Conservation (phyloP, 2,113 vertebrate genomes). For the Notothenia coriiceps region DNA sequence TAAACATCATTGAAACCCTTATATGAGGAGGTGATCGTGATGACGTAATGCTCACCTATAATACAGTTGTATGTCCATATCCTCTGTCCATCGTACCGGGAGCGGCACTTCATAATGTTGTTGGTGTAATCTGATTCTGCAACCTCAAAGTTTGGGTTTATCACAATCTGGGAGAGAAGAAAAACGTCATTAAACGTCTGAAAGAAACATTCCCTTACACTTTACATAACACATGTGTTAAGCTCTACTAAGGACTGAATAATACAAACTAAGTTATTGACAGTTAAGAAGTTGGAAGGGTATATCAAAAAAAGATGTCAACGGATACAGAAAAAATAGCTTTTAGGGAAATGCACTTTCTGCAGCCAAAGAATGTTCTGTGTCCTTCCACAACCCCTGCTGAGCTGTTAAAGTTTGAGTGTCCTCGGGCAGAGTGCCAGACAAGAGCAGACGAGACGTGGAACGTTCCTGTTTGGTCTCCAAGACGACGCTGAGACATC, state of each 20-base stretch:
- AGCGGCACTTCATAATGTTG: constrained; percentile 94
- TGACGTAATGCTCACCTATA: constrained; percentile 84
- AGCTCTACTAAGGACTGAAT: neutral
- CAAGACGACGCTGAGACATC: neutral
- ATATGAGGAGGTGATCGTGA: neutral
- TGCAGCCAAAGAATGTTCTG: neutral
- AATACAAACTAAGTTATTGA: neutral
- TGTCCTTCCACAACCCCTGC: constrained; percentile 9
- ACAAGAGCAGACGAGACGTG: constrained; percentile 9
- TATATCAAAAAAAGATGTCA: neutral
- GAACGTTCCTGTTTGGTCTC: constrained; percentile 44
- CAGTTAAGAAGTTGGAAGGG: neutral
- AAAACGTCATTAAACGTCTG: neutral
- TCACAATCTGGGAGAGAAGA: constrained; percentile 85
- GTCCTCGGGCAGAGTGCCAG: neutral
- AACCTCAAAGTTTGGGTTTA: constrained; percentile 96
- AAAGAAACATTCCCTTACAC: neutral
- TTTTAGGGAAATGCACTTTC: neutral
- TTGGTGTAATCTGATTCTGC: constrained; percentile 95
- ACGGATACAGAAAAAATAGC: neutral
- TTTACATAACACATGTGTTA: neutral
- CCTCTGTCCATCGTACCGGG: constrained; percentile 90
- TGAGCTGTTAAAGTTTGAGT: neutral
- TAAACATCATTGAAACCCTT: neutral
- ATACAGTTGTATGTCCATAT: constrained; percentile 97